Percentiles rank a stretch among this genome's conserved stretches.
Evolutionary conservation across 2,888 invertebrate species (phyloP).

Genomic region (Limnephilus marmoratus): DNA sequence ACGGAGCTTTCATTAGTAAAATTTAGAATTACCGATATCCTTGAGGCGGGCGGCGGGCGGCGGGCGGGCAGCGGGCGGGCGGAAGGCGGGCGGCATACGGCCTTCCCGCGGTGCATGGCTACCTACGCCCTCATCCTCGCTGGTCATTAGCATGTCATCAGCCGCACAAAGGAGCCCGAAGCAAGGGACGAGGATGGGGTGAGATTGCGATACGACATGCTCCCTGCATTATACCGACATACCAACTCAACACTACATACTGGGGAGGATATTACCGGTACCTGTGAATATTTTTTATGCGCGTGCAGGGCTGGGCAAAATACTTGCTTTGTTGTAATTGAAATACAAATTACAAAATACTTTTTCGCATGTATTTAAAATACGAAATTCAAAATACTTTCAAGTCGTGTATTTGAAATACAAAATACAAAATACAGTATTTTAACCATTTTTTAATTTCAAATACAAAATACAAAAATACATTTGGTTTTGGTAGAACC

Average conservation of each 20-base stretch:
- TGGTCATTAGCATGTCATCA: conserved; percentile 64
- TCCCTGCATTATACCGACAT: background rate
- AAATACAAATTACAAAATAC: too few relatives aligned
- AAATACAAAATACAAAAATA: too few relatives aligned
- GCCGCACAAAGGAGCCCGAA: conserved; percentile 54
- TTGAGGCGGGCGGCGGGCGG: background rate
- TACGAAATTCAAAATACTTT: too few relatives aligned
- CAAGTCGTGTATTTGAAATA: too few relatives aligned
- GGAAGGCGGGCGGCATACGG: background rate
- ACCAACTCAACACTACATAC: background rate
- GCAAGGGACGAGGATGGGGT: conserved; percentile 23
- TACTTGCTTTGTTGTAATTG: too few relatives aligned
- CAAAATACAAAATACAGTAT: too few relatives aligned
- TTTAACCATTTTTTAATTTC: too few relatives aligned
- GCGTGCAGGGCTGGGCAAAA: too few relatives aligned
- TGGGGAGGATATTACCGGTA: background rate
- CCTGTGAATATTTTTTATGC: background rate
- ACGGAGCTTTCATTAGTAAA: background rate
- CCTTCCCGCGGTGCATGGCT: background rate
- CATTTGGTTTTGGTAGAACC: too few relatives aligned
- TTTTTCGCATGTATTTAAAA: too few relatives aligned
- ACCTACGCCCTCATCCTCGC: conserved; percentile 4
- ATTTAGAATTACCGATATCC: background rate
- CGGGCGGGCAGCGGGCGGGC: too few relatives aligned
- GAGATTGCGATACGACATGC: conserved; percentile 59